phyloP scores from a whole-genome alignment of 2,888 invertebrate genomes.

The Eristalis pertinax region DNA sequence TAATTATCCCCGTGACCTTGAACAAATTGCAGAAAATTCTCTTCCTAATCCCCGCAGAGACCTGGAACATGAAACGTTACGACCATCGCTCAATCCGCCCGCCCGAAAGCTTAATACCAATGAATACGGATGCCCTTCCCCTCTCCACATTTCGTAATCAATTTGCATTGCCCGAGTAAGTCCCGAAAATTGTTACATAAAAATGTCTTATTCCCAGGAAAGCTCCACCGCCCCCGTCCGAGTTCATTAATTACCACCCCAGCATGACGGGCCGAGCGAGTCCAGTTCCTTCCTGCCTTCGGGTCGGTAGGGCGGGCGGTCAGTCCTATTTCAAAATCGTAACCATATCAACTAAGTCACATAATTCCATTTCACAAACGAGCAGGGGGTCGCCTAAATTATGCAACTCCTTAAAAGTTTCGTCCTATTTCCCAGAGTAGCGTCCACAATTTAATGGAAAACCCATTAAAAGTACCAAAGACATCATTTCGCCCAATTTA shows the following conservation, averaged over 20 bases:
- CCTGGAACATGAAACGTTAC: not conserved
- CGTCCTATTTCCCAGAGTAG: slow-evolving; percentile 2
- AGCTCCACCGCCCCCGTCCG: not conserved
- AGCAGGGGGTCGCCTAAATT: slow-evolving; percentile 7
- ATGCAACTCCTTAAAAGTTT: slow-evolving; percentile 24
- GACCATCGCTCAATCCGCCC: not conserved
- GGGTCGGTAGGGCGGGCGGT: not conserved
- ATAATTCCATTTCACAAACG: slow-evolving; percentile 12
- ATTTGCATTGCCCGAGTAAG: not conserved
- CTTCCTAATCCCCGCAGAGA: not conserved
- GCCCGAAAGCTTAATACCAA: not conserved
- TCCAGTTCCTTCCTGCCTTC: not conserved
- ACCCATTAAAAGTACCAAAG: slow-evolving; percentile 6
- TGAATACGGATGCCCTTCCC: not conserved
- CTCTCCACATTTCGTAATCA: not conserved
- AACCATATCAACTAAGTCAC: not conserved
- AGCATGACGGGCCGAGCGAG: not conserved
- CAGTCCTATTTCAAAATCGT: not conserved
- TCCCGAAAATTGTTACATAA: not conserved
- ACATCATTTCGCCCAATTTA: slow-evolving; percentile 17
- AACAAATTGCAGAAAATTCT: not conserved
- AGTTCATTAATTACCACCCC: not conserved
- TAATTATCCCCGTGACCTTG: not conserved
- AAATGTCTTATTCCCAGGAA: not conserved
- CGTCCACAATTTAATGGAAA: slow-evolving; percentile 19